phyloP scores from a whole-genome alignment of 2,797 vertebrate species.

The Sternarchorhynchus goeldii region DNA sequence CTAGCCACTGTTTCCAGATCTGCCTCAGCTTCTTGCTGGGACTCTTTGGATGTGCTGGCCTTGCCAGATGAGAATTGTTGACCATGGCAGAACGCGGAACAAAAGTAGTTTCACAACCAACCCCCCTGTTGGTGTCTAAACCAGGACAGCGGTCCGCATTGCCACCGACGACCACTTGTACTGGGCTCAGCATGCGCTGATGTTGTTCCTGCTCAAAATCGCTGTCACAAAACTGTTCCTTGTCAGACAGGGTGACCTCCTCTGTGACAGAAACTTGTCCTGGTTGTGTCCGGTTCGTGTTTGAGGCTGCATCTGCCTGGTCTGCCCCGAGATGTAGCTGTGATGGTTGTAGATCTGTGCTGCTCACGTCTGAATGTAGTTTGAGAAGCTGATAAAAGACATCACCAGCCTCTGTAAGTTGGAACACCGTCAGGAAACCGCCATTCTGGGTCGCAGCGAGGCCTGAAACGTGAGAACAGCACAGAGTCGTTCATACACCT shows the following conservation, averaged over 20 bases:
- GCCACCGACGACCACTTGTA: constrained; percentile 55
- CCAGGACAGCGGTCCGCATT: background rate
- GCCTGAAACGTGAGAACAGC: constrained; percentile 66
- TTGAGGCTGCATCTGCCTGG: background rate
- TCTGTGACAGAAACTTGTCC: background rate
- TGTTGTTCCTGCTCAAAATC: background rate
- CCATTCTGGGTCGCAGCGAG: constrained; percentile 65
- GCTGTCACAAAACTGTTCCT: background rate
- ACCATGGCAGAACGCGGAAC: background rate
- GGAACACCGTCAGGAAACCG: constrained; percentile 76
- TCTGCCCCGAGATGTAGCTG: background rate
- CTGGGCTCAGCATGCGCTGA: background rate
- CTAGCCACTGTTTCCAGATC: constrained; percentile 72
- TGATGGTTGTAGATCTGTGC: background rate
- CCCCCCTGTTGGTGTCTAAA: background rate
- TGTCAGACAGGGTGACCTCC: background rate
- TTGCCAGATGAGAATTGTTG: background rate
- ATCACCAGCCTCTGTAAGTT: constrained; percentile 85
- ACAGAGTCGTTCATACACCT: background rate
- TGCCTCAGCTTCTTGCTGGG: constrained; percentile 39
- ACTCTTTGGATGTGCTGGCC: background rate
- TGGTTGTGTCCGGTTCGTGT: background rate
- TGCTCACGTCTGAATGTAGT: background rate
- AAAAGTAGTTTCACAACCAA: too few species aligned
- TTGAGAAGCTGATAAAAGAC: constrained; percentile 84